Conservation (phyloP, 1,140 invertebrate species). For the Drosophila ambigua region DNA sequence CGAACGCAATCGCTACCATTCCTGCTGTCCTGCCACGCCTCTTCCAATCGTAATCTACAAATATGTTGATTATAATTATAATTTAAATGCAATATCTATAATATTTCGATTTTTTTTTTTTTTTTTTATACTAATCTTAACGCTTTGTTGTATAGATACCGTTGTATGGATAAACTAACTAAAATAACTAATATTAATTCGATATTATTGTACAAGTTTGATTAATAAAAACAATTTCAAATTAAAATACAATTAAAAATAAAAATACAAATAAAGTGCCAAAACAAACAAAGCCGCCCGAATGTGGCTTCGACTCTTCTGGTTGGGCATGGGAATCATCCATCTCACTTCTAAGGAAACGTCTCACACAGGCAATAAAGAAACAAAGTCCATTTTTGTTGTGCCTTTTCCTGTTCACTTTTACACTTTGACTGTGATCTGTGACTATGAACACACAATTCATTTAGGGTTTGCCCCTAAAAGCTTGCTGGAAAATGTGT, state of each 20-base stretch:
- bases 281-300: constrained; percentile 55
- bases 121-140: constrained; percentile 51
- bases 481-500: no score
- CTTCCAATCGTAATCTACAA: constrained; percentile 37
- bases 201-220: constrained; percentile 62
- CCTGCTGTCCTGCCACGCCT: constrained; percentile 24
- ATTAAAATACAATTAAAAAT: constrained; percentile 45
- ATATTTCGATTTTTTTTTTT: constrained; percentile 43
- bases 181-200: constrained; percentile 54
- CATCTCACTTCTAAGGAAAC: no score
- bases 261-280: constrained; percentile 70
- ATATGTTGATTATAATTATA: constrained; percentile 29
- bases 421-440: no score
- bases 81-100: constrained; percentile 33
- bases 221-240: constrained; percentile 51
- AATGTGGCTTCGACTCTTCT: constrained; percentile 1
- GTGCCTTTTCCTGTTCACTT: no score
- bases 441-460: no score
- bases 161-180: constrained; percentile 48
- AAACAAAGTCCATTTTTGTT: no score
- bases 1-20: background rate
- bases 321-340: no score
- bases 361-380: no score
- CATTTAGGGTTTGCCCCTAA: no score
- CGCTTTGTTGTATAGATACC: constrained; percentile 46